phyloP scores from a whole-genome alignment of 2,797 vertebrate genomes.

The Cottoperca gobio region DNA sequence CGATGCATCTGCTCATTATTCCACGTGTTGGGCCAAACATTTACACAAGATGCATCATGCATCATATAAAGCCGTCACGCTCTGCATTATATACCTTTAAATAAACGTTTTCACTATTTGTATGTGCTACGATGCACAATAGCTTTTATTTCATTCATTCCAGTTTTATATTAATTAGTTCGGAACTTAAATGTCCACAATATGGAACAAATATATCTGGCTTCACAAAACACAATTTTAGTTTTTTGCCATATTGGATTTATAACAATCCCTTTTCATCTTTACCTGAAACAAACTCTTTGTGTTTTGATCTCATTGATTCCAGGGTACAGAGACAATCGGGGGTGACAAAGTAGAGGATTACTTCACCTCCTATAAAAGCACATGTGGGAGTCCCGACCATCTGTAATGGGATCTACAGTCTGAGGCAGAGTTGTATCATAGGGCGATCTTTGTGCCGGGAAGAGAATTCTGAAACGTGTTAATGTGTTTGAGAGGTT shows the following conservation, averaged over 20 bases:
- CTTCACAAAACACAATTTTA: neutral
- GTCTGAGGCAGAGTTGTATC: neutral
- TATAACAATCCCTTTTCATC: neutral
- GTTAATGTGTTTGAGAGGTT: neutral
- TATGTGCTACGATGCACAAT: neutral
- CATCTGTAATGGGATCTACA: neutral
- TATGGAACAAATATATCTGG: neutral
- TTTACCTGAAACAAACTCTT: neutral
- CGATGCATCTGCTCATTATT: constrained; percentile 9
- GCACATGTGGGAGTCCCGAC: neutral
- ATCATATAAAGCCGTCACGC: neutral
- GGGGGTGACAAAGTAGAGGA: neutral
- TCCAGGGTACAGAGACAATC: neutral
- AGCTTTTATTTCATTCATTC: neutral
- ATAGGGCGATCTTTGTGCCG: neutral
- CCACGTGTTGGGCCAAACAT: neutral
- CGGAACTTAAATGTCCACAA: neutral
- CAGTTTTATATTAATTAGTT: neutral
- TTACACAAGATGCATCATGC: neutral
- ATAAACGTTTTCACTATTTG: neutral
- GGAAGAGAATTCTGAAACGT: neutral
- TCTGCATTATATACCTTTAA: neutral
- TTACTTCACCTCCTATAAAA: neutral
- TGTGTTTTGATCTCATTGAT: neutral
- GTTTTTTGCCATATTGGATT: neutral